These are phyloP conservation scores for Lamprologus sp. DNA, from an alignment of 2,113 vertebrate species.

Conservation along the genomic window DNA sequence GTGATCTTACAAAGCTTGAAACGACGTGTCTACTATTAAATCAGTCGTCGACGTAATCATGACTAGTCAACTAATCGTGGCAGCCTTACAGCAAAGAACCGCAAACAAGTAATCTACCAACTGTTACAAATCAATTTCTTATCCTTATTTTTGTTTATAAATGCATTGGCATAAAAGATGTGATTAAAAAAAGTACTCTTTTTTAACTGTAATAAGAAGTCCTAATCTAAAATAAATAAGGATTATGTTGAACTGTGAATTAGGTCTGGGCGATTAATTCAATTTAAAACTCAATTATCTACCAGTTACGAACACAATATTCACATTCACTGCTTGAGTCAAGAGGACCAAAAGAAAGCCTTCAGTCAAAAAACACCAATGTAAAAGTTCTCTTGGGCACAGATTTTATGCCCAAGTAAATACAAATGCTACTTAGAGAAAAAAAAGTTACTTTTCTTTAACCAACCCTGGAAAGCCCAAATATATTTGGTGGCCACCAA, in stretches of 20 bases:
- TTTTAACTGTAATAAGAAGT: not conserved
- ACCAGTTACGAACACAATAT: not conserved
- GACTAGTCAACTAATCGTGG: too few relatives aligned
- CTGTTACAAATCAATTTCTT: too few relatives aligned
- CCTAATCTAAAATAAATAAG: not conserved
- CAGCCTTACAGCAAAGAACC: too few relatives aligned
- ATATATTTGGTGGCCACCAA: not conserved
- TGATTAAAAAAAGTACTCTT: rapidly evolving
- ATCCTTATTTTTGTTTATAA: too few relatives aligned
- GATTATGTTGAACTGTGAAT: not conserved
- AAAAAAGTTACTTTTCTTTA: not conserved
- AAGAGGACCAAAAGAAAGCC: not conserved
- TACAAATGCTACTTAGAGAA: not conserved
- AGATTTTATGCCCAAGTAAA: not conserved
- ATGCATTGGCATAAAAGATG: too few relatives aligned
- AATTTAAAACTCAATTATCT: not conserved
- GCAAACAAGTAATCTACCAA: too few relatives aligned
- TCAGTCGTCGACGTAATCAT: too few relatives aligned
- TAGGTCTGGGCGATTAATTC: not conserved
- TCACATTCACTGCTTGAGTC: not conserved
- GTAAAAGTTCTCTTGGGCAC: not conserved
- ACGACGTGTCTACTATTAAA: too few relatives aligned
- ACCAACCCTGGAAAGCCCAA: not conserved
- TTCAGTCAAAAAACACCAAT: not conserved
- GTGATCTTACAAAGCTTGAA: too few relatives aligned